Evolutionary conservation across 2,797 vertebrate species (phyloP).

Genomic region (Hipposideros larvatus): DNA sequence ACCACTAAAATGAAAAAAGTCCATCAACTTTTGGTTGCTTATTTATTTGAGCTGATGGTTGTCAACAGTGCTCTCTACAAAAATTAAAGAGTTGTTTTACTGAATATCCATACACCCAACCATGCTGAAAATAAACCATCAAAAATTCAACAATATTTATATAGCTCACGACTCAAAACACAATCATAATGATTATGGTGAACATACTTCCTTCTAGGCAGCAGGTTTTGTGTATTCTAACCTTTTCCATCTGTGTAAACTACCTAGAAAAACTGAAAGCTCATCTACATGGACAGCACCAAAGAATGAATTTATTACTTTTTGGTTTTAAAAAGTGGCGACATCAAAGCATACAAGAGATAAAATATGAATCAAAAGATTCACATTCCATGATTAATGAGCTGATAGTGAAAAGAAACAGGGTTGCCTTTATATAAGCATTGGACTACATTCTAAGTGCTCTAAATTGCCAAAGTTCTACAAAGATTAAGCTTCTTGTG

Average conservation of each 20-base stretch:
- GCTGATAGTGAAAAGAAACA: slow-evolving; percentile 95
- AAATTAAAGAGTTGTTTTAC: not conserved
- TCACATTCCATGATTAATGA: slow-evolving; percentile 93
- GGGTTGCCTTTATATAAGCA: slow-evolving; percentile 92
- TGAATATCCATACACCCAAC: not conserved
- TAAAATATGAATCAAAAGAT: slow-evolving; percentile 83
- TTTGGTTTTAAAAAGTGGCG: slow-evolving; percentile 60
- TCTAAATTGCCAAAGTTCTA: slow-evolving; percentile 85
- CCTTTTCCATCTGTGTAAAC: not conserved
- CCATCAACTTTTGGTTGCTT: not conserved
- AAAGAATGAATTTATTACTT: not conserved
- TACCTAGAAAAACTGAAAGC: not conserved
- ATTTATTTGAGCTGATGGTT: not conserved
- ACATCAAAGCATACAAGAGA: slow-evolving; percentile 81
- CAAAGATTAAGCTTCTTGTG: slow-evolving; percentile 77
- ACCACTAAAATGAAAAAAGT: not conserved
- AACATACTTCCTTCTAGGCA: not conserved
- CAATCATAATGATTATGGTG: not conserved
- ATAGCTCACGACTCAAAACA: not conserved
- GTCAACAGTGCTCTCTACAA: not conserved
- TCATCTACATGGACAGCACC: not conserved
- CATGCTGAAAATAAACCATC: not conserved
- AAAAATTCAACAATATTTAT: not conserved
- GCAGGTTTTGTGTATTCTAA: not conserved
- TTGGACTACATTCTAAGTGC: slow-evolving; percentile 81